Evolutionary conservation across 2,888 invertebrate species (phyloP).

Genomic region (Microctonus aethiopoides): DNA sequence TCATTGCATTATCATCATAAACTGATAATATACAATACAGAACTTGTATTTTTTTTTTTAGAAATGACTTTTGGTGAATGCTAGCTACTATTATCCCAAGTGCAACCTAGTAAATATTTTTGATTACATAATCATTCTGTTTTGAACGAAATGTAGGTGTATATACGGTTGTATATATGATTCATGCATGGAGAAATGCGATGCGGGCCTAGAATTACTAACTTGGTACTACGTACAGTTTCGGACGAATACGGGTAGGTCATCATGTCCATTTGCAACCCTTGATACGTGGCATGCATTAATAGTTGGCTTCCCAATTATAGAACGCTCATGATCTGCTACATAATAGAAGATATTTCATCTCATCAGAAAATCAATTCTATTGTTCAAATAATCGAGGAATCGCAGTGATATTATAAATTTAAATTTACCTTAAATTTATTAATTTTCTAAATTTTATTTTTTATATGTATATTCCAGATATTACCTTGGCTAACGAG

Average conservation of each 20-base stretch:
- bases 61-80: too few species aligned
- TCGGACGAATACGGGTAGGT: constrained; percentile 38
- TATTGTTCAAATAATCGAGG: too few species aligned
- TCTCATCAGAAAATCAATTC: background rate
- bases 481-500: constrained; percentile 50
- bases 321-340: constrained; percentile 30
- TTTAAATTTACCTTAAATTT: too few species aligned
- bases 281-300: constrained; percentile 29
- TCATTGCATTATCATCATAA: too few species aligned
- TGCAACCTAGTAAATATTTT: too few species aligned
- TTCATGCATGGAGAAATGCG: constrained; percentile 4
- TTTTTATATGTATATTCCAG: constrained; percentile 32
- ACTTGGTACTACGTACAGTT: background rate
- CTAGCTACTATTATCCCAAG: too few species aligned
- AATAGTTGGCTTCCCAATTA: constrained; percentile 38
- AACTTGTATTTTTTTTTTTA: too few species aligned
- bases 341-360: constrained; percentile 12
- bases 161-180: too few species aligned
- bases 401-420: too few species aligned
- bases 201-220: constrained; percentile 37
- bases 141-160: too few species aligned
- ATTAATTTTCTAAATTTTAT: background rate
- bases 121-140: too few species aligned
- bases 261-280: constrained; percentile 35
- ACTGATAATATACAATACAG: too few species aligned